Base-by-base conservation (phyloP, 1,140 invertebrate species). In the Steinernema feltiae region DNA sequence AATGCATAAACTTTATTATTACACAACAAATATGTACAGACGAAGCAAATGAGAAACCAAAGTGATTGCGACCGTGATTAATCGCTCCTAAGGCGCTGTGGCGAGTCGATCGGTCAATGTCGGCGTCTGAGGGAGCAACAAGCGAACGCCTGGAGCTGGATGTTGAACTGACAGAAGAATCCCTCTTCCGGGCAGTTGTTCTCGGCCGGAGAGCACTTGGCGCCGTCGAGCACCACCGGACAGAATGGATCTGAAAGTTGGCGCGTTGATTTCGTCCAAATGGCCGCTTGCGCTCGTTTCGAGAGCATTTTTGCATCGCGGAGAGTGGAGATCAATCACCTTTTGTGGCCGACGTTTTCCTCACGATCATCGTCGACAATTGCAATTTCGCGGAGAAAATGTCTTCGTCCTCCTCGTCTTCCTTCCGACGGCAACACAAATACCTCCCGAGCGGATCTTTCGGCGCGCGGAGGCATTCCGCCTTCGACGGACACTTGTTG, bases 1-100 rank as follows among this genome's bases (percentile, higher is more conserved):
- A 63, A 63, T 63, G 53, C 53, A 63, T 63, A 63, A 63, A 63
- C 24, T 63, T 63, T 63, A 63, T 63, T 63, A 63, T 63, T 63
- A 63, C 53, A 63, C 53, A 63, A 63, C 53, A 63, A 63, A 27
- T 63, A 63, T 63, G 53, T 63, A 63, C 53, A 63, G 53, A 63
- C 15, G 53, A 63, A 27, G 53, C 7, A 18, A 41, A 41, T 7
- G 18, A 18, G 35, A 41, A 18, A 18, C 24, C 7, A 27, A 27
- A 63, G 2, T 21, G 53, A 63, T 46, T 46, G 15, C 12, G 53
- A 27, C 3, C 2, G 53, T 63, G 53, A 63, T 63, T 63, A 63
- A 63, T 63, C 24, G 53, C 12, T n/a, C n/a, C n/a, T 41, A 18
- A 41, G 18, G 24, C 53, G 53, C 12, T 12, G 53, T 27, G 12